Percentiles rank a stretch among this genome's conserved stretches.
Conservation (phyloP, 2,888 invertebrate genomes). For the Acleris literana region DNA sequence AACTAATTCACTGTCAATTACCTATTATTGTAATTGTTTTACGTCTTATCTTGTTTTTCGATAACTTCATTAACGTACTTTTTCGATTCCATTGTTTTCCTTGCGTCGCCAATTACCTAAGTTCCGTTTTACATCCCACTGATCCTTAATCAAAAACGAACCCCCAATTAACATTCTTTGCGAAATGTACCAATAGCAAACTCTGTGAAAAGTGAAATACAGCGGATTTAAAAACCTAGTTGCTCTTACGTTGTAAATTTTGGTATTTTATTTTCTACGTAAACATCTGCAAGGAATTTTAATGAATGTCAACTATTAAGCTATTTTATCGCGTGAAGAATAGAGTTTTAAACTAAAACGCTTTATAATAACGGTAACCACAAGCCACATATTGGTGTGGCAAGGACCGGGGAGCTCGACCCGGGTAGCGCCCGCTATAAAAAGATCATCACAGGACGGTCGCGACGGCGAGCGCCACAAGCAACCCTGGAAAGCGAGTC, state of each 20-base stretch:
- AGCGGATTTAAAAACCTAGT: neutral
- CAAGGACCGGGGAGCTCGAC: conserved; percentile 66
- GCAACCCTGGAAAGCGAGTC: conserved; percentile 83
- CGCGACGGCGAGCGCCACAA: conserved; percentile 74
- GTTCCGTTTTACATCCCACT: too few species aligned
- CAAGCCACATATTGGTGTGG: conserved; percentile 58
- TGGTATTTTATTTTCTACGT: neutral
- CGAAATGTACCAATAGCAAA: too few species aligned
- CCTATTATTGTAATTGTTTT: neutral
- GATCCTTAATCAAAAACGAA: too few species aligned
- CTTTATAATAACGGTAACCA: conserved; percentile 58
- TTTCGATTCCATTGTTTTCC: too few species aligned
- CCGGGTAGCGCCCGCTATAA: conserved; percentile 82
- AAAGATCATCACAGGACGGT: conserved; percentile 81
- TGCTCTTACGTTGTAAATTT: neutral
- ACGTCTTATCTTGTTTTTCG: too few species aligned
- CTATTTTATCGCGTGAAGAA: conserved; percentile 28
- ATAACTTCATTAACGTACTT: too few species aligned
- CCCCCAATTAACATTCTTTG: too few species aligned
- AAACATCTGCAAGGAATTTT: conserved; percentile 19
- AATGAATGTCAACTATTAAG: conserved; percentile 34
- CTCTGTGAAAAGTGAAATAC: neutral
- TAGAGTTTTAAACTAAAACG: conserved; percentile 32
- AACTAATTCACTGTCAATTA: neutral
- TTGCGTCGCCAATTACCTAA: too few species aligned